These are phyloP conservation scores for Idaea dimidiata DNA, from an alignment of 2,888 invertebrate genomes.

Conservation along the genomic window DNA sequence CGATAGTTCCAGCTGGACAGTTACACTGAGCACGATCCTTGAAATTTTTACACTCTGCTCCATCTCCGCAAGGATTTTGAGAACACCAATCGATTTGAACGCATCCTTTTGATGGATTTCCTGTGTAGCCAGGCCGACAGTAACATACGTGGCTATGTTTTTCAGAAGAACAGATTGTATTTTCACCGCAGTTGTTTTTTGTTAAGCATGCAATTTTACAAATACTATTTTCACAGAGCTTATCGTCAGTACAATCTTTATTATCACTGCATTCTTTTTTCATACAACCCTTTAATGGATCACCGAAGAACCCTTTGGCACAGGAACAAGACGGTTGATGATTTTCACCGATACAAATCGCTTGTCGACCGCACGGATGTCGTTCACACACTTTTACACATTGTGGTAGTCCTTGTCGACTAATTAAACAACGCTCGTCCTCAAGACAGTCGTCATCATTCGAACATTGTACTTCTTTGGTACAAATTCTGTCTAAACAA, in stretches of 20 bases:
- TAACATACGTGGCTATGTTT: slow-evolving; percentile 87
- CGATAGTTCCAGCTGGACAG: slow-evolving; percentile 89
- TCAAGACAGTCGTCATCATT: slow-evolving; percentile 86
- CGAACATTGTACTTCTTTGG: slow-evolving; percentile 89
- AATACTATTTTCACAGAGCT: slow-evolving; percentile 89
- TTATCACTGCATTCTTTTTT: slow-evolving; percentile 88
- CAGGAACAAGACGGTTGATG: slow-evolving; percentile 90
- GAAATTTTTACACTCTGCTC: slow-evolving; percentile 89
- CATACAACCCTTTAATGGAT: slow-evolving; percentile 89
- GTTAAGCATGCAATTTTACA: slow-evolving; percentile 93
- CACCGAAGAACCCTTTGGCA: slow-evolving; percentile 89
- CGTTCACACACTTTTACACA: slow-evolving; percentile 89
- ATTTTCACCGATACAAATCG: slow-evolving; percentile 86
- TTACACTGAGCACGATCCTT: slow-evolving; percentile 90
- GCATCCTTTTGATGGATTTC: slow-evolving; percentile 87
- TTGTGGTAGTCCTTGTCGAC: slow-evolving; percentile 86
- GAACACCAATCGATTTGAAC: slow-evolving; percentile 89
- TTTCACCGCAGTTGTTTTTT: slow-evolving; percentile 91
- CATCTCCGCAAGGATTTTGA: slow-evolving; percentile 88
- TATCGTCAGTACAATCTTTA: slow-evolving; percentile 89
- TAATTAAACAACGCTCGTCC: slow-evolving; percentile 86
- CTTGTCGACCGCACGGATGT: slow-evolving; percentile 89
- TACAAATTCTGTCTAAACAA: slow-evolving; percentile 91
- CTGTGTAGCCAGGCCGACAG: slow-evolving; percentile 94
- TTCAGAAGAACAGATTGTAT: slow-evolving; percentile 92